Conservation (phyloP, 2,888 invertebrate genomes). For the Argyra leucocephala region DNA sequence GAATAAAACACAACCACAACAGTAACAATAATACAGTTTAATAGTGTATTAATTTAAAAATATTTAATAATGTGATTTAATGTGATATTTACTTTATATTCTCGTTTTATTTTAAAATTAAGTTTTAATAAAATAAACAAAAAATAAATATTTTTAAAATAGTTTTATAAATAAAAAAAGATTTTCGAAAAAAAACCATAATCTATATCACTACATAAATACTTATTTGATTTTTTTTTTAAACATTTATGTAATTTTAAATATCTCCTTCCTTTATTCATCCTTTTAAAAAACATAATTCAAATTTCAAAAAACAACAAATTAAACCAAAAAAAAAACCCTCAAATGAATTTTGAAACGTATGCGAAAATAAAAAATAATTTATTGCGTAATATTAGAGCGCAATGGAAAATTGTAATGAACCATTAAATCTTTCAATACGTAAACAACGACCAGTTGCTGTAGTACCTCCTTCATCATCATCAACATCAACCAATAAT, state of each 20-base stretch:
- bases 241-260: no score
- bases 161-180: no score
- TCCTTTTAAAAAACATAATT: not conserved
- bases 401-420: slow-evolving; percentile 32
- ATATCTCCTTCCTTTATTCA: no score
- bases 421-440: slow-evolving; percentile 46
- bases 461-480: slow-evolving; percentile 45
- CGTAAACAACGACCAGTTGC: slow-evolving; percentile 48
- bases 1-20: no score
- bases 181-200: not conserved
- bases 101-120: no score
- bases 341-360: not conserved
- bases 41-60: no score
- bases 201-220: not conserved
- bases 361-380: no score
- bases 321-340: not conserved
- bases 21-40: not conserved
- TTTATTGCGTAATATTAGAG: not conserved
- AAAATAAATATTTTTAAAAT: no score
- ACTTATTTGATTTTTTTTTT: no score
- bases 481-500: slow-evolving; percentile 17
- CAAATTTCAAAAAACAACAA: slow-evolving; percentile 10
- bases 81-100: not conserved
- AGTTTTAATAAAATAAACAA: no score
- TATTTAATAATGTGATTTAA: slow-evolving; percentile 1